Evolutionary conservation across 2,797 vertebrate genomes (phyloP), one percentile per base, ranked within the genome.

Genomic region (Molossus molossus): DNA sequence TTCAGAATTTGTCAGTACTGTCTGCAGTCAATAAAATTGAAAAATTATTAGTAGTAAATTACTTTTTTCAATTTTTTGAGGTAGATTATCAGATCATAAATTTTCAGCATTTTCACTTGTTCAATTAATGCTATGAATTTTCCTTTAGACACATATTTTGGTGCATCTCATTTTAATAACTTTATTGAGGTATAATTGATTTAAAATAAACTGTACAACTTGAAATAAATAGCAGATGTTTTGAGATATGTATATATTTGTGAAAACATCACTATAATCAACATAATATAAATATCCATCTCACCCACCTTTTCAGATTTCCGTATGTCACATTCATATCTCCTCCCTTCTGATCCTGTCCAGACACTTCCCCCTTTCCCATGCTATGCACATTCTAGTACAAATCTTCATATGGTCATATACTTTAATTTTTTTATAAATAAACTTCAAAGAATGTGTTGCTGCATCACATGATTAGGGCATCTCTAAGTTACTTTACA

Each of bases 141-240:
- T 65, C 14, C 29, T 80, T 73, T 58, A 73, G 29, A 48, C 65
- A 57, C 1, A 9, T 90, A 83, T 67, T 94, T 89, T 89, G 6
- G 9, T 83, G 40, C 18, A 50, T n/a, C 50, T 69, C n/a, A 29
- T 94, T 53, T 73, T 80, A 89, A 48, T 82, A 83, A 70, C 17
- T 89, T 80, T 37, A 80, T 37, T 29, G 65, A 80, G 23, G 12
- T 91, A 29, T 86, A 48, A 58, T 82, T 69, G 53, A 80, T 79
- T 60, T 76, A 69, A 84, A 94, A 73, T 80, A 86, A 50, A 62
- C 21, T 90, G 55, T 1, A 14, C 27, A 55, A 62, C 80, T 79
- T 94, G 82, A 83, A 65, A 91, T 84, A 53, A 89, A 48, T 6
- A 60, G 11, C 45, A 72, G 57, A 17, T 15, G 12, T 94, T 88